Evolutionary conservation across 2,797 vertebrate species (phyloP), one percentile per base, ranked within the genome.

Genomic region (Nothura maculosa): DNA sequence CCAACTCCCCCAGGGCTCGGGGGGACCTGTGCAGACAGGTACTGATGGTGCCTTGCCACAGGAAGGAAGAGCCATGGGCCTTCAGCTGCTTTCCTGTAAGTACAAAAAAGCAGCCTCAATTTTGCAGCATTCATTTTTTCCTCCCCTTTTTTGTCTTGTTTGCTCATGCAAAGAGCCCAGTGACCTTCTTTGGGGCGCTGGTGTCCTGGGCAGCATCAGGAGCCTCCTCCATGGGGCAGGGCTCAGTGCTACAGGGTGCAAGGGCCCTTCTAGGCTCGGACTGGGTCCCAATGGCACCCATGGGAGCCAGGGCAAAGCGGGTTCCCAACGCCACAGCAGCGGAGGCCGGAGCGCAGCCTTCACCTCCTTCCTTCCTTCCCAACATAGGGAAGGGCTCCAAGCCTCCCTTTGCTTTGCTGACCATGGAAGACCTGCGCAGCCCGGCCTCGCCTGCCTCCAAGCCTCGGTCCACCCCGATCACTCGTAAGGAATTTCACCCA

Each of bases 401-500:
- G 48, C 77, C 72, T 76, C 69, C 10, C 69, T 52, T 42, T n/a
- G n/a, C n/a, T n/a, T n/a, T 81, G 92, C 90, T 92, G 54, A 81
- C 38, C 32, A 1, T 73, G 76, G 92, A 88, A 73, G 63, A 30
- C 95, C 17, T 45, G n/a, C 3, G 5, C 19, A 62, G 67, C 62
- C 78, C 16, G 57, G 87, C 58, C 18, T 2, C 1, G 63, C 88
- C 78, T 91, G 87, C 70, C 90, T 95, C 92, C 90, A 28, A 0
- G 22, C 24, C 6, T 93, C 87, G 8, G 60, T n/a, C 62, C 48
- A 28, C 47, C 21, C 60, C 0, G 55, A 55, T 94, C 84, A 87
- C 36, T 60, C 66, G 63, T 27, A 28, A 93, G 77, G 92, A 94
- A 94, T 96, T 89, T 48, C 90, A 90, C 85, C 92, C 90, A 89